Evolutionary conservation across 2,797 vertebrate species (phyloP), one percentile per base, ranked within the genome.

Genomic region (Lophura swinhoii): DNA sequence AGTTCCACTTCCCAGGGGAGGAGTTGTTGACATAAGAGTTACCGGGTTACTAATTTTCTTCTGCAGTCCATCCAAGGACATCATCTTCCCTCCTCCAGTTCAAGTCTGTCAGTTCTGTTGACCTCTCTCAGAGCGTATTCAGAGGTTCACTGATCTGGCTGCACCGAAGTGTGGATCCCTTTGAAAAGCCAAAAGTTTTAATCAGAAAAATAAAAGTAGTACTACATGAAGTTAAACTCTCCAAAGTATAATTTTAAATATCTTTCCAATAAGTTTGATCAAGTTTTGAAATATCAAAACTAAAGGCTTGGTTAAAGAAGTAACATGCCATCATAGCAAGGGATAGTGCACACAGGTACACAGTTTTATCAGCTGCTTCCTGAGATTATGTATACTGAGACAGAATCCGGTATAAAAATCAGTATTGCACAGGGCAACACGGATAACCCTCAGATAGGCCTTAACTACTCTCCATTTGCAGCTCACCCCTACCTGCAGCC

Each of bases 41-140:
- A 98, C 98, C 94, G 97, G 97, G 75, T 94, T 97, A 67, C 21
- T 84, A 90, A 97, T 33, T 83, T 76, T 91, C 79, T 90, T 96
- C 93, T 93, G 91, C 2, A 72, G 51, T 59, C 77, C 93, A 66
- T 87, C 86, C 81, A 96, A 95, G 79, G 97, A 94, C 85, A 95
- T 88, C 97, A 97, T 98, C 72, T 74, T 97, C 63, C 73, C 68
- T 90, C 86, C 88, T 97, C 76, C 92, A 90, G 67, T 17, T 88
- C 44, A 70, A 70, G 82, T 88, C 8, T 91, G 79, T 92, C 81
- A 60, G 93, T 37, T 68, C 43, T 39, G 29, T 1, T 60, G 63
- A 80, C 24, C 41, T 28, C 85, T 73, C 84, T 90, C 79, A 87
- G 33, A 59, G 5, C 0, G 49, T 91, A 66, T 14, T 71, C 87